Base-by-base conservation (phyloP, 2,888 invertebrate genomes). In the Leptinotarsa rubiginosa region DNA sequence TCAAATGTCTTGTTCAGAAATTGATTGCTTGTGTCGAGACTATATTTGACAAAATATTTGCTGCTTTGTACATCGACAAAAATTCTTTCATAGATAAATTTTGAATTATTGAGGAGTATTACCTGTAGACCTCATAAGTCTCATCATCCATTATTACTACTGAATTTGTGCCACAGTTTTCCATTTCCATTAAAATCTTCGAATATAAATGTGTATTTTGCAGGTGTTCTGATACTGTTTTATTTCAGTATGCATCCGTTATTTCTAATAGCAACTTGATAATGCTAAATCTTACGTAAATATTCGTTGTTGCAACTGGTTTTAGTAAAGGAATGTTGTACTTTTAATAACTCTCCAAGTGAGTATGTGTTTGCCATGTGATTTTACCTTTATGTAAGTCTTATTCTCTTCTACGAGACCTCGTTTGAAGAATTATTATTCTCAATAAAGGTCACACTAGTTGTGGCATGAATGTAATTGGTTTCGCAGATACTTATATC, bases 341-440 rank as follows among this genome's bases (percentile, higher is more conserved):
- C 50, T 49, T n/a, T 50, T 52, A 70, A 64, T 50, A 49, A 68
- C 31, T 49, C 65, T 66, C 41, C 49, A 13, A 47, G 59, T 69
- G 22, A 31, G 65, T 69, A 47, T 31, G 73, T 73, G 56, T 65
- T 18, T 4, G 65, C 54, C 73, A 73, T 73, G 73, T 73, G 73
- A 69, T 65, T 65, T 69, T 64, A 56, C 12, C n/a, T 65, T 73
- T 73, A 73, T 59, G 49, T 65, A 73, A 73, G 56, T 15, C 20
- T 69, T 47, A 15, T 52, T 64, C 62, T 62, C 20, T 47, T 56
- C 31, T 7, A 68, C 22, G 16, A 69, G 56, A 69, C 49, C 25
- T 47, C 25, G 50, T 50, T 66, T 41, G 7, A 52, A 47, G n/a
- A 69, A 69, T 41, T 54, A 18, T n/a, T 13, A 41, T 49, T 67